These are phyloP conservation scores for Sebastes baramenuke DNA, from an alignment of 2,797 vertebrate genomes.

Conservation along the genomic window DNA sequence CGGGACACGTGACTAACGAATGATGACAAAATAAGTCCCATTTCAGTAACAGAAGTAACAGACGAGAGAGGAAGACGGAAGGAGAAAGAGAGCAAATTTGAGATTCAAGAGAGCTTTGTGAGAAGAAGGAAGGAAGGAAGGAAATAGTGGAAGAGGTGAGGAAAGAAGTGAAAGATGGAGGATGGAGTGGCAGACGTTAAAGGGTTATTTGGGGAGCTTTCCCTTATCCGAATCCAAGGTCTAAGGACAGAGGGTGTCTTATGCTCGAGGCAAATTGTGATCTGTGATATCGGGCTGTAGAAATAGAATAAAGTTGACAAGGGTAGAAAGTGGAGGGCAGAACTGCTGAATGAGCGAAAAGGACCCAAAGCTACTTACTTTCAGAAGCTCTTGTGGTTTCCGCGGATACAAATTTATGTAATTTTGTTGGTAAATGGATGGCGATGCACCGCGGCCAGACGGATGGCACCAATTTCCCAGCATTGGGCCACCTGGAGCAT, in stretches of 20 bases:
- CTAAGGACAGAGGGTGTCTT: not conserved
- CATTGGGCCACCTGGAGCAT: not conserved
- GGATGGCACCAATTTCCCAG: slow-evolving; percentile 18
- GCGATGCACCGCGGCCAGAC: not conserved
- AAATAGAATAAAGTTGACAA: not conserved
- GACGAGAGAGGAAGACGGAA: not conserved
- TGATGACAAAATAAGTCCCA: no score
- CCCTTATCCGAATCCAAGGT: not conserved
- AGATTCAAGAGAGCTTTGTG: not conserved
- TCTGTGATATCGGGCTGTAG: not conserved
- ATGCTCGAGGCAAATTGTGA: not conserved
- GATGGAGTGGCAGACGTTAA: not conserved
- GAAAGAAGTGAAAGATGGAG: not conserved
- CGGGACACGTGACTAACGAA: no score
- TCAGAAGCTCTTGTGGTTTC: not conserved
- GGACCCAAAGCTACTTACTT: not conserved
- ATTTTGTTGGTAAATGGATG: slow-evolving; percentile 18
- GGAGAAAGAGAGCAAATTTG: not conserved
- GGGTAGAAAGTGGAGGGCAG: not conserved
- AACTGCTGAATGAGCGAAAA: not conserved
- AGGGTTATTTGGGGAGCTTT: not conserved
- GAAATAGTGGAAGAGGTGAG: not conserved
- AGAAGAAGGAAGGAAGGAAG: not conserved
- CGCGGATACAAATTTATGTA: not conserved
- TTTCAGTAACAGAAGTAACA: not conserved